These are phyloP conservation scores for Lasioglossum leucozonium DNA, from an alignment of 2,888 invertebrate species.

Conservation along the genomic window DNA sequence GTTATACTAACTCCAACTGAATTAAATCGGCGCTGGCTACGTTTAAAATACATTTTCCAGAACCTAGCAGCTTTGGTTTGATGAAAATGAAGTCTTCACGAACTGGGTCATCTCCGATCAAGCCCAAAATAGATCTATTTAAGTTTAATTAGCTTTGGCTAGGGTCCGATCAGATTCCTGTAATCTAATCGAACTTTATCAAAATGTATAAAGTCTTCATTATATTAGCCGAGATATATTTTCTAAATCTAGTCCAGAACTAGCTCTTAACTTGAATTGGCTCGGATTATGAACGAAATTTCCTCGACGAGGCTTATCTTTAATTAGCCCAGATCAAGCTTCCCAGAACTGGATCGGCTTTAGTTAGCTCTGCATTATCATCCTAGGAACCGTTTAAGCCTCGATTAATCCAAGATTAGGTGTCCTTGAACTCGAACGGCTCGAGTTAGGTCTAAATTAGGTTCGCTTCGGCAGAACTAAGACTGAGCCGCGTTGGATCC, in stretches of 20 bases:
- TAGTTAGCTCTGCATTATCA: not conserved
- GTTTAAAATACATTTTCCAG: no score
- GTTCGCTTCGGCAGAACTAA: not conserved
- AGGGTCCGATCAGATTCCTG: no score
- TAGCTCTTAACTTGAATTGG: not conserved
- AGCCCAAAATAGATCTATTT: no score
- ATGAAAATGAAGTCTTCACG: no score
- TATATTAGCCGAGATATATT: not conserved
- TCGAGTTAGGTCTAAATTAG: slow-evolving; percentile 3
- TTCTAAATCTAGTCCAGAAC: not conserved
- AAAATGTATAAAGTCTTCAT: not conserved
- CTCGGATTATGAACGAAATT: not conserved
- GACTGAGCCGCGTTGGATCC: not conserved
- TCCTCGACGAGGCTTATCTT: not conserved
- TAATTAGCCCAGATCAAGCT: not conserved
- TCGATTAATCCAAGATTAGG: not conserved
- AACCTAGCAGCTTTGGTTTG: no score
- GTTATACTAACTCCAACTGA: no score
- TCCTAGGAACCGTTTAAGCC: not conserved
- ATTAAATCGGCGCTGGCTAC: no score
- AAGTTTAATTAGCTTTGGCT: no score
- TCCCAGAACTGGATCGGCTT: not conserved
- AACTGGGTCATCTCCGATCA: no score
- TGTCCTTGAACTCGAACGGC: slow-evolving; percentile 1
- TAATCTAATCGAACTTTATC: no score